These are phyloP conservation scores for Pentamera pediparva DNA, from an alignment of 53 echinoderm and acorn worm genomes.

Conservation along the genomic window DNA sequence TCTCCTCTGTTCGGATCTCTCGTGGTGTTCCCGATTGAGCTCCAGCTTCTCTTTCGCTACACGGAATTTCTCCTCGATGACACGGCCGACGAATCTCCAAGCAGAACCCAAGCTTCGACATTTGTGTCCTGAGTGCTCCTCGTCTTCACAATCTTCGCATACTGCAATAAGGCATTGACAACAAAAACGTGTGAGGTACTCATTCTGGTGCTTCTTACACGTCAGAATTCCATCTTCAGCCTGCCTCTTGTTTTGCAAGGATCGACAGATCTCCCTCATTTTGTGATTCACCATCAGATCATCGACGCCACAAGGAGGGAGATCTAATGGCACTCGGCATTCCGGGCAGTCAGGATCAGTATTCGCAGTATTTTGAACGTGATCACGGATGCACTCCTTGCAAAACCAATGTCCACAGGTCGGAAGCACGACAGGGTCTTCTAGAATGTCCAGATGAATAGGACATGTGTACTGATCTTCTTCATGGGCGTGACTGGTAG, in stretches of 20 bases:
- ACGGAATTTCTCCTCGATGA: background rate
- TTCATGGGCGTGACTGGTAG: no score
- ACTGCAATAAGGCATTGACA: background rate
- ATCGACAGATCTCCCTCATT: conserved; percentile 4
- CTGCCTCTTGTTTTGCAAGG: background rate
- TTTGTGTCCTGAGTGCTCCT: background rate
- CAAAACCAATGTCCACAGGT: conserved; percentile 14
- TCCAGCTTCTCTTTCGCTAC: background rate
- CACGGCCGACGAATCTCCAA: background rate
- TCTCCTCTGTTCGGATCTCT: background rate
- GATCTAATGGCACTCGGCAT: conserved; percentile 13
- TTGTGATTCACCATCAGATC: background rate
- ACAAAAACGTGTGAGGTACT: background rate
- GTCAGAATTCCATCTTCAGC: background rate
- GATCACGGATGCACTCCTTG: background rate
- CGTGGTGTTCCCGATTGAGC: background rate
- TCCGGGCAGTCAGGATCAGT: conserved; percentile 9
- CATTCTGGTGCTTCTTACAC: background rate
- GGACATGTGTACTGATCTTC: conserved; percentile 8
- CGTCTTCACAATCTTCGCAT: conserved; percentile 12
- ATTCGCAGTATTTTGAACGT: background rate
- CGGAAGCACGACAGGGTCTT: conserved; percentile 1
- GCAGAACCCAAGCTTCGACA: background rate
- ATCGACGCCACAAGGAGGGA: background rate
- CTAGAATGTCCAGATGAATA: conserved; percentile 4